Base-by-base conservation (phyloP, 1,140 invertebrate species). In the Nomia melanderi region DNA sequence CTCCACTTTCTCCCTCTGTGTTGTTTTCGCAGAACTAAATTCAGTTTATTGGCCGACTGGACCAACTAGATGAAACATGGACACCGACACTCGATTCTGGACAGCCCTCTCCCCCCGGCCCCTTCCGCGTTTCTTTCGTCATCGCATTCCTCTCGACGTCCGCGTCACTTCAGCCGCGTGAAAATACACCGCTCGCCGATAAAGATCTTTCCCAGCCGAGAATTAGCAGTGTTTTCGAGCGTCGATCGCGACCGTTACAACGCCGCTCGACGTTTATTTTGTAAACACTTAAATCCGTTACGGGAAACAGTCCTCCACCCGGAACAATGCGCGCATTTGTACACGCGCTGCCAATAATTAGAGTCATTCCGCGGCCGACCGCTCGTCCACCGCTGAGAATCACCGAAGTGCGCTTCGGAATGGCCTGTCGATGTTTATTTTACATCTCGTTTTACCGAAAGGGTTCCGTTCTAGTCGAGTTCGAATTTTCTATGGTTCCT, bases 181-280 rank as follows among this genome's bases (percentile, higher is more conserved):
- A 72, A 73, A 74, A 73, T 47, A 50, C 60, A 74, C 70, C 50
- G 41, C 4, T 36, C 20, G 12, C 6, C 57, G 75, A 83, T 83
- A 82, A 74, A 44, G 41, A 77, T 75, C 65, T 81, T 27, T 39
- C 12, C 59, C n/a, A 14, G 11, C 23, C 6, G 50, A 59, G 23
- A 77, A 17, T 60, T 69, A 71, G 59, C 75, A 62, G 12, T 41
- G 31, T 67, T 59, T 47, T 31, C 25, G 29, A 11, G 9, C 23
- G 4, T 60, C n/a, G 20, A 70, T 63, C 57, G 50, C 23, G 1
- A 14, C 14, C 36, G 2, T 31, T 29, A 6, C 27, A n/a, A 44
- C 23, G 56, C 8, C 0, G 20, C 6, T 14, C 14, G 27, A 53
- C 6, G 5, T 20, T 33, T 39, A 25, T 39, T 54, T 64, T 14